Conservation (phyloP, 2,113 vertebrate species). For the Entelurus aequoreus region DNA sequence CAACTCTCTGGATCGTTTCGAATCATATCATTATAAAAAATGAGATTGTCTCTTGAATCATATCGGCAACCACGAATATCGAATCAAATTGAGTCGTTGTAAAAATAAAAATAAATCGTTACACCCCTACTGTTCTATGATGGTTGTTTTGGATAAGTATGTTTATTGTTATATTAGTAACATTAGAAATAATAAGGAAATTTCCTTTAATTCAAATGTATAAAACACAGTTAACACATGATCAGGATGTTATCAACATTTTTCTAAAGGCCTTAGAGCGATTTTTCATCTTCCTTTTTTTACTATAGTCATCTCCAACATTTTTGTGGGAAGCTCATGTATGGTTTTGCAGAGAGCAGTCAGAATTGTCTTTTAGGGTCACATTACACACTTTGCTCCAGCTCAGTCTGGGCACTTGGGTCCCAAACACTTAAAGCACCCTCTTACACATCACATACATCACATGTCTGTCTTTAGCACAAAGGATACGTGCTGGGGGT, state of each 20-base stretch:
- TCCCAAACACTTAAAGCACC: constrained; percentile 74
- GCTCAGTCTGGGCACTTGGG: constrained; percentile 76
- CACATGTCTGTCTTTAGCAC: constrained; percentile 65
- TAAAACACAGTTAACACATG: constrained; percentile 21
- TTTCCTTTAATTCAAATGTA: constrained; percentile 17
- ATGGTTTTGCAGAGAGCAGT: constrained; percentile 70
- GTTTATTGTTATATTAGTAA: constrained; percentile 9
- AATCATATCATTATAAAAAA: too few relatives aligned
- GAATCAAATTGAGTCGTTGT: too few relatives aligned
- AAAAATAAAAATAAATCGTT: too few relatives aligned
- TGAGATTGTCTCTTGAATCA: too few relatives aligned
- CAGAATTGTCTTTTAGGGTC: constrained; percentile 56
- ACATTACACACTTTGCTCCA: constrained; percentile 75
- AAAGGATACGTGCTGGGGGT: constrained; percentile 76
- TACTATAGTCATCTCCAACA: constrained; percentile 3
- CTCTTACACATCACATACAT: constrained; percentile 61
- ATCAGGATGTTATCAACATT: constrained; percentile 8
- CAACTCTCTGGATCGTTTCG: too few relatives aligned
- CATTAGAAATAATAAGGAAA: constrained; percentile 16
- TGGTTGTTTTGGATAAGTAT: constrained; percentile 12
- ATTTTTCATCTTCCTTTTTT: constrained; percentile 9
- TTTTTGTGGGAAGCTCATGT: constrained; percentile 67
- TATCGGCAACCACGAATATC: too few relatives aligned
- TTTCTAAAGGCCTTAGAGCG: constrained; percentile 2
- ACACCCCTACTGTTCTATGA: neutral